Percentiles rank a stretch among this genome's conserved stretches.
These are phyloP conservation scores for Drosophila mercatorum DNA, from an alignment of 2,888 invertebrate genomes.

Conservation along the genomic window DNA sequence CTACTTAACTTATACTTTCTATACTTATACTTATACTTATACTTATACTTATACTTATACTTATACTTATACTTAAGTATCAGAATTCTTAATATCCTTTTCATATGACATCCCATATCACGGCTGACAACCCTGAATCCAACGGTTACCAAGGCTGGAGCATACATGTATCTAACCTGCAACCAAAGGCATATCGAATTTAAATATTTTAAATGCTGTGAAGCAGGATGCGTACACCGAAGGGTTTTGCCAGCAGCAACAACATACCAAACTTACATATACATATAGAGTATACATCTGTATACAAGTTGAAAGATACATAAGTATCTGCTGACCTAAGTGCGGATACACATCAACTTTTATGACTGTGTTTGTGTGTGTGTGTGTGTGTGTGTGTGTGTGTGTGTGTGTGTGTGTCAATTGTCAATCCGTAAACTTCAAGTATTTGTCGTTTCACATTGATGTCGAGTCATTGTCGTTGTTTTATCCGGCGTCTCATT, in stretches of 20 bases:
- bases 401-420: conserved; percentile 28
- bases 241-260: conserved; percentile 14
- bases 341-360: conserved; percentile 70
- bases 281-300: conserved; percentile 28
- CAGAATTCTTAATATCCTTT: too few relatives aligned
- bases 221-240: conserved; percentile 7
- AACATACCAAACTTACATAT: conserved; percentile 61
- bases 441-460: conserved; percentile 32
- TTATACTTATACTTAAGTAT: background rate
- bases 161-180: background rate
- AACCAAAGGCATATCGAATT: conserved; percentile 58
- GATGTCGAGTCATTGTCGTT: conserved; percentile 47
- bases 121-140: conserved; percentile 27
- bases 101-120: too few relatives aligned
- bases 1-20: too few relatives aligned
- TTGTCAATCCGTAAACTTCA: conserved; percentile 55
- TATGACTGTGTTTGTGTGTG: conserved; percentile 41
- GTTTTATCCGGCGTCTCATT: conserved; percentile 44
- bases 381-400: conserved; percentile 33
- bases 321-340: conserved; percentile 70
- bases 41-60: too few relatives aligned
- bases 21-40: too few relatives aligned
- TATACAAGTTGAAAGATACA: conserved; percentile 42
- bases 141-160: background rate
- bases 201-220: conserved; percentile 67